Evolutionary conservation across 2,888 invertebrate species (phyloP).

Genomic region (Cantharis rustica): DNA sequence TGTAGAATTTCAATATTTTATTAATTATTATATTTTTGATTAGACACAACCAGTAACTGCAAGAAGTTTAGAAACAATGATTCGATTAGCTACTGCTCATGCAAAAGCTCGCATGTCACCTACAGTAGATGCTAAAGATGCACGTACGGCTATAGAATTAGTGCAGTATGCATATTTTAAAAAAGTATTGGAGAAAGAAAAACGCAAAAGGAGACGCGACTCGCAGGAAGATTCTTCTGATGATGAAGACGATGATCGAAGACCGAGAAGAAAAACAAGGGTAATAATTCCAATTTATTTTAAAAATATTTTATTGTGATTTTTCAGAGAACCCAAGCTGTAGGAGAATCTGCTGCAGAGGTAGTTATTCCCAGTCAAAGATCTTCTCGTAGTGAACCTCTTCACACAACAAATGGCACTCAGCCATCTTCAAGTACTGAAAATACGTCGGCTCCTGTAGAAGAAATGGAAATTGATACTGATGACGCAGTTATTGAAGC

Average conservation of each 20-base stretch:
- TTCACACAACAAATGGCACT: background rate
- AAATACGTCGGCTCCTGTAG: background rate
- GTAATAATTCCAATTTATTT: conserved; percentile 41
- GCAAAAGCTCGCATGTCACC: conserved; percentile 93
- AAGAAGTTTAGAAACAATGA: conserved; percentile 94
- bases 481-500: conserved; percentile 32
- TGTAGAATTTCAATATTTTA: background rate
- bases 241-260: conserved; percentile 47
- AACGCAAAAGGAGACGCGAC: conserved; percentile 65
- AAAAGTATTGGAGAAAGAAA: conserved; percentile 83
- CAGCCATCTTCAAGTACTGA: background rate
- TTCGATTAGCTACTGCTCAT: conserved; percentile 95
- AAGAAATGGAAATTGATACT: conserved; percentile 41
- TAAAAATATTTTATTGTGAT: background rate
- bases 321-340: background rate
- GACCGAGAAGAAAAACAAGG: conserved; percentile 56
- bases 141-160: conserved; percentile 88
- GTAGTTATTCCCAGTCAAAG: background rate
- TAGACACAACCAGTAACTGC: conserved; percentile 98
- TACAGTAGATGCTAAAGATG: conserved; percentile 83
- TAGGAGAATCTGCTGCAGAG: background rate
- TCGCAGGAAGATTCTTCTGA: conserved; percentile 60
- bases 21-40: conserved; percentile 21
- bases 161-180: conserved; percentile 97
- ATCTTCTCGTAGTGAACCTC: conserved; percentile 9